phyloP scores from a whole-genome alignment of 2,113 vertebrate genomes.

The Pluvialis apricaria region DNA sequence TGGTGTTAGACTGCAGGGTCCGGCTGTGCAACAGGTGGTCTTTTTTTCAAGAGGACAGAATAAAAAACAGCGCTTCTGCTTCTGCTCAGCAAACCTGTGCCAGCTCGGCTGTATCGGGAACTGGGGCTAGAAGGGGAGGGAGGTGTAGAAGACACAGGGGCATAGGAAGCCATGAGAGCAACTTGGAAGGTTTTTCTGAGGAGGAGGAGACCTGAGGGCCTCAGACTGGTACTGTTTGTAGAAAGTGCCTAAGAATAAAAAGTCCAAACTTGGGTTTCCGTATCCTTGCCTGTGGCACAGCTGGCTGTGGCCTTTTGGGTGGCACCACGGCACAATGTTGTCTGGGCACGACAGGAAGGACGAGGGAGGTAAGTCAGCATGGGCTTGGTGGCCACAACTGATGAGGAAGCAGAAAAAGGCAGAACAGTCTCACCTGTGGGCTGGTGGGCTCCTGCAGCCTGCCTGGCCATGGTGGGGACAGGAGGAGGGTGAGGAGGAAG shows the following conservation, averaged over 20 bases:
- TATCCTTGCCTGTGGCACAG: neutral
- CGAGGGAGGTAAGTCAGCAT: neutral
- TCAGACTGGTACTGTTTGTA: neutral
- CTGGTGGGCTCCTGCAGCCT: neutral
- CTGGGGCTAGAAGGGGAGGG: neutral
- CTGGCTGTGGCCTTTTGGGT: neutral
- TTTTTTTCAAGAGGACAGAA: neutral
- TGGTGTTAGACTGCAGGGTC: neutral
- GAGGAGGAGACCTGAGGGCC: neutral
- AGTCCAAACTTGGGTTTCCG: neutral
- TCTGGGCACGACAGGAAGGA: too few species aligned
- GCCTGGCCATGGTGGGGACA: too few species aligned
- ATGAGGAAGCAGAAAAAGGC: neutral
- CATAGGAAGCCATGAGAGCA: neutral
- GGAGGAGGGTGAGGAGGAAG: neutral
- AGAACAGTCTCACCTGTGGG: neutral
- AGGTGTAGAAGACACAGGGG: neutral
- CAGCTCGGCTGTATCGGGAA: neutral
- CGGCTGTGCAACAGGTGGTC: neutral
- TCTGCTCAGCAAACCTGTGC: neutral
- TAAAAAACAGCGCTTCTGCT: neutral
- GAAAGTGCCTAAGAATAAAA: neutral
- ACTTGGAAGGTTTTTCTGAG: neutral
- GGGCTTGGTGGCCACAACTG: rapidly evolving
- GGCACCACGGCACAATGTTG: neutral